Evolutionary conservation across 2,113 vertebrate genomes (phyloP).

Genomic region (Ageneiosus marmoratus): DNA sequence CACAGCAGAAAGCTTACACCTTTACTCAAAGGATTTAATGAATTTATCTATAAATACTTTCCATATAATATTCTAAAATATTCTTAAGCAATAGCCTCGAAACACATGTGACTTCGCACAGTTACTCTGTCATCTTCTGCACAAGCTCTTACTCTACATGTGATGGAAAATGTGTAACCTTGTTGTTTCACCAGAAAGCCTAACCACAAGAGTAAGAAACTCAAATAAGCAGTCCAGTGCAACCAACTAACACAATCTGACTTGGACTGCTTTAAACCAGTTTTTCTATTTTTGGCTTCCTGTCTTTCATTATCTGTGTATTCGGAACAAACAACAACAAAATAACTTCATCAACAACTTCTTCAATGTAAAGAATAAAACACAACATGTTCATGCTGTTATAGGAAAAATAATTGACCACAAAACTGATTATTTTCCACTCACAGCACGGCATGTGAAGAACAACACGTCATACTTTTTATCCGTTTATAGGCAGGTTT

Average conservation of each 20-base stretch:
- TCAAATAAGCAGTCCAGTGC: background rate
- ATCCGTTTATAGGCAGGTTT: background rate
- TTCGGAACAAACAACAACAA: background rate
- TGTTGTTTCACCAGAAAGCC: background rate
- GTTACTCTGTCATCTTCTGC: background rate
- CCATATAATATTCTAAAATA: background rate
- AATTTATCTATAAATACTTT: background rate
- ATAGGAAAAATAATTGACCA: background rate
- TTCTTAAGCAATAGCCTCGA: too few relatives aligned
- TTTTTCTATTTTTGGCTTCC: conserved; percentile 2
- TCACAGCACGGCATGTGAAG: background rate
- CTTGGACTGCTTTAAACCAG: background rate
- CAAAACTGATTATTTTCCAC: background rate
- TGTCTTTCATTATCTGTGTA: background rate
- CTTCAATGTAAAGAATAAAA: background rate
- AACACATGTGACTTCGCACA: background rate
- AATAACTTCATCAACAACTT: background rate
- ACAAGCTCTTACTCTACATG: background rate
- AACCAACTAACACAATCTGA: background rate
- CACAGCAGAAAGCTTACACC: background rate
- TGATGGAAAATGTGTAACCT: conserved; percentile 37
- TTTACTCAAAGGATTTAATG: background rate
- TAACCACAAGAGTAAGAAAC: background rate
- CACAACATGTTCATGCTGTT: background rate
- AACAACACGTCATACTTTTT: background rate